phyloP scores from a whole-genome alignment of 2,113 vertebrate species.

The Glaucidium brasilianum region DNA sequence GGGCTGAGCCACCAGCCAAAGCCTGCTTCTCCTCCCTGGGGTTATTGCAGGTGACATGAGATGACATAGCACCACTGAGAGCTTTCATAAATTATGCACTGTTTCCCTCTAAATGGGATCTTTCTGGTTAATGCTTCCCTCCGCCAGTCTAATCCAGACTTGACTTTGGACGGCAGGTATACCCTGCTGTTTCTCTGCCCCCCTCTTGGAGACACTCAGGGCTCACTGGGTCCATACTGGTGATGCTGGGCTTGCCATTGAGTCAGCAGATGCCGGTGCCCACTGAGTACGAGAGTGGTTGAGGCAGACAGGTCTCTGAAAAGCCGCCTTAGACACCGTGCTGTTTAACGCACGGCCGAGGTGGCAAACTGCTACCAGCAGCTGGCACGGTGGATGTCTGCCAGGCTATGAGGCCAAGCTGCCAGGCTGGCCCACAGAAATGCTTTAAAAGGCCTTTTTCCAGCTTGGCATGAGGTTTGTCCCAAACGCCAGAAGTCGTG shows the following conservation, averaged over 20 bases:
- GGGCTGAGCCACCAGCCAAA: neutral
- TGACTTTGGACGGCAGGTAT: neutral
- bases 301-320: neutral
- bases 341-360: neutral
- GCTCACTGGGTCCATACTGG: neutral
- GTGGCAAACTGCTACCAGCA: neutral
- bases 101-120: neutral
- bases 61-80: neutral
- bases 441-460: neutral
- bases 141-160: fast-evolving
- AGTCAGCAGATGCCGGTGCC: neutral
- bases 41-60: neutral
- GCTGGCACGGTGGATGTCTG: neutral
- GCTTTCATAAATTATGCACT: neutral
- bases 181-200: neutral
- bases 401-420: neutral
- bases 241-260: neutral
- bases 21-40: neutral
- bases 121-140: neutral
- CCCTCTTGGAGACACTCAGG: fast-evolving
- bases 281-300: fast-evolving
- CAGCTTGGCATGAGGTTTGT: neutral
- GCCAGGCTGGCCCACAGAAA: neutral
- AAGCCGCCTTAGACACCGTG: neutral
- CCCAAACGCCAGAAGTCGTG: neutral